Conservation (phyloP, 1,140 invertebrate genomes). For the Acromyrmex charruanus region DNA sequence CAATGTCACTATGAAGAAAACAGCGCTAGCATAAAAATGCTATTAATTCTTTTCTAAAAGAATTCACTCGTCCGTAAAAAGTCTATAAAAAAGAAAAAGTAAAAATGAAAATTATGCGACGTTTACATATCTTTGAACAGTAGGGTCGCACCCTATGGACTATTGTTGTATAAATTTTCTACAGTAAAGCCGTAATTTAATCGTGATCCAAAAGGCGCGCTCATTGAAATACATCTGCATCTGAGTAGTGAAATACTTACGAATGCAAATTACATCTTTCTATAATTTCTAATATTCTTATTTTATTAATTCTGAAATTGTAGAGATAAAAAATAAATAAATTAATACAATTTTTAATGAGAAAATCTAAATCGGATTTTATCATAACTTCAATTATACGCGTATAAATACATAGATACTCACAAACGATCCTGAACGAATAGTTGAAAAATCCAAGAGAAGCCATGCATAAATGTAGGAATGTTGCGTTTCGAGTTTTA, state of each 20-base stretch:
- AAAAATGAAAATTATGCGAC: slow-evolving; percentile 73
- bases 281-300: neutral
- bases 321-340: neutral
- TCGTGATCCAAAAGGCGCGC: slow-evolving; percentile 61
- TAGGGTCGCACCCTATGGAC: slow-evolving; percentile 81
- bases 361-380: neutral
- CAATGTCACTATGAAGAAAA: slow-evolving; percentile 23
- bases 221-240: slow-evolving; percentile 33
- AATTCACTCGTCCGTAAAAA: slow-evolving; percentile 84
- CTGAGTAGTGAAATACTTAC: slow-evolving; percentile 45
- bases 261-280: neutral
- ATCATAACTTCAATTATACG: neutral
- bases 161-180: slow-evolving; percentile 78
- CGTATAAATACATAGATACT: neutral
- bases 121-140: slow-evolving; percentile 75
- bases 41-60: slow-evolving; percentile 84
- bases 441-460: slow-evolving; percentile 54
- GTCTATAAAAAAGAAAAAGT: slow-evolving; percentile 69
- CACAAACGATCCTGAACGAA: slow-evolving; percentile 44
- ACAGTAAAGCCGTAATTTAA: slow-evolving; percentile 69
- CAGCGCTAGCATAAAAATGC: slow-evolving; percentile 80
- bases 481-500: slow-evolving; percentile 73
- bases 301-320: neutral
- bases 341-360: neutral
- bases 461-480: slow-evolving; percentile 72